phyloP scores from a whole-genome alignment of 2,113 vertebrate species.

The Notarius quadriscutis region DNA sequence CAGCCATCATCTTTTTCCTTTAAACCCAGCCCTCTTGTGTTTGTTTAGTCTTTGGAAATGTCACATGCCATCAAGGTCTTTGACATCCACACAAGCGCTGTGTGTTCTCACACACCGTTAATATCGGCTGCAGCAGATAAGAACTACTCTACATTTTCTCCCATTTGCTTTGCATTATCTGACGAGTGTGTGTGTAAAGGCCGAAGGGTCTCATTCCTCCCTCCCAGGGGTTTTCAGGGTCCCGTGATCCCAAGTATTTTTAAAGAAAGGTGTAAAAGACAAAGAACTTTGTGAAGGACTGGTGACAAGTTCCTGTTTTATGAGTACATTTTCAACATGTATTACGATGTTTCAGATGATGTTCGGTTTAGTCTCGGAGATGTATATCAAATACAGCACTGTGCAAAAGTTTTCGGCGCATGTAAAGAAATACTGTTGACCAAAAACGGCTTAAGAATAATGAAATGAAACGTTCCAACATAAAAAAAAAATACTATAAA shows the following conservation, averaged over 20 bases:
- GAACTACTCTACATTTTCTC: conserved; percentile 58
- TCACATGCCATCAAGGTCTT: conserved; percentile 59
- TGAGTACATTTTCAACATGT: neutral
- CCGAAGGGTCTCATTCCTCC: neutral
- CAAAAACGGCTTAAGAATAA: too few relatives aligned
- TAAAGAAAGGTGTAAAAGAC: neutral
- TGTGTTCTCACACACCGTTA: conserved; percentile 64
- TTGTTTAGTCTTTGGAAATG: conserved; percentile 68
- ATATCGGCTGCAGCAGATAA: conserved; percentile 61
- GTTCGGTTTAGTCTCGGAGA: neutral
- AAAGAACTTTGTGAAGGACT: neutral
- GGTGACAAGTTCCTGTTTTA: neutral
- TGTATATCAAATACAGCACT: neutral
- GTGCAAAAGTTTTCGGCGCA: too few relatives aligned
- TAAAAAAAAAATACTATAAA: too few relatives aligned
- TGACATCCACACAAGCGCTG: conserved; percentile 53
- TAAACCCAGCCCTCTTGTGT: conserved; percentile 53
- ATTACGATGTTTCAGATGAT: neutral
- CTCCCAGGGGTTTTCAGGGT: conserved; percentile 19
- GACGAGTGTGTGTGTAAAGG: conserved; percentile 48
- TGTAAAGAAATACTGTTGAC: too few relatives aligned
- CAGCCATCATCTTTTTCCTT: conserved; percentile 23
- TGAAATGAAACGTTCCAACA: too few relatives aligned
- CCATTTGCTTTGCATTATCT: conserved; percentile 67
- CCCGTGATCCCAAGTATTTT: neutral